Percentiles rank a stretch among this genome's conserved stretches.
Evolutionary conservation across 1,140 invertebrate species (phyloP).

Genomic region (Brachionus plicatilis): DNA sequence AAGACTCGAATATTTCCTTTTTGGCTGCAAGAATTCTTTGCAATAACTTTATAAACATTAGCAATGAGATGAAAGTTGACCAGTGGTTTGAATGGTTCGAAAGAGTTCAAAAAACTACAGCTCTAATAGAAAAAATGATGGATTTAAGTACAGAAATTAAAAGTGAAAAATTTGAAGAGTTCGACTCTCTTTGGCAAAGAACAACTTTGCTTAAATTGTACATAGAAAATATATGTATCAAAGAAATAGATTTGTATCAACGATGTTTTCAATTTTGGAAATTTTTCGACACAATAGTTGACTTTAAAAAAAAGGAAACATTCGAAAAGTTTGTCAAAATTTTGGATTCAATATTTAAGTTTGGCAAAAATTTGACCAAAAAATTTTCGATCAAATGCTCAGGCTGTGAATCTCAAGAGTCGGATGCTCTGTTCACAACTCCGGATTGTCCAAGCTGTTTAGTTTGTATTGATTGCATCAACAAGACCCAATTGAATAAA

Average conservation of each 20-base stretch:
- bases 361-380: not conserved
- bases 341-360: not conserved
- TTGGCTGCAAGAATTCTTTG: not conserved
- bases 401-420: not conserved
- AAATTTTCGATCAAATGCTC: not conserved
- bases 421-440: not conserved
- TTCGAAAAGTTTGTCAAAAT: not conserved
- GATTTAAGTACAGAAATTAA: not conserved
- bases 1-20: not conserved
- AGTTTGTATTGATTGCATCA: not conserved
- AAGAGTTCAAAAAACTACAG: not conserved
- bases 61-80: not conserved
- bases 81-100: conserved; percentile 1
- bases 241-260: not conserved
- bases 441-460: not conserved
- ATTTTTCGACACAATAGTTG: not conserved
- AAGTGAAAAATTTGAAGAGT: not conserved
- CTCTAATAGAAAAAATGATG: not conserved
- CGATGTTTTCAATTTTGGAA: conserved; percentile 5
- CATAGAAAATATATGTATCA: conserved; percentile 8
- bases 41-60: not conserved
- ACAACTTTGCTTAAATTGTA: not conserved
- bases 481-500: not conserved
- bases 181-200: not conserved
- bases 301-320: not conserved